Base-by-base conservation (phyloP, 1,140 invertebrate species). In the Drosophila tristis region DNA sequence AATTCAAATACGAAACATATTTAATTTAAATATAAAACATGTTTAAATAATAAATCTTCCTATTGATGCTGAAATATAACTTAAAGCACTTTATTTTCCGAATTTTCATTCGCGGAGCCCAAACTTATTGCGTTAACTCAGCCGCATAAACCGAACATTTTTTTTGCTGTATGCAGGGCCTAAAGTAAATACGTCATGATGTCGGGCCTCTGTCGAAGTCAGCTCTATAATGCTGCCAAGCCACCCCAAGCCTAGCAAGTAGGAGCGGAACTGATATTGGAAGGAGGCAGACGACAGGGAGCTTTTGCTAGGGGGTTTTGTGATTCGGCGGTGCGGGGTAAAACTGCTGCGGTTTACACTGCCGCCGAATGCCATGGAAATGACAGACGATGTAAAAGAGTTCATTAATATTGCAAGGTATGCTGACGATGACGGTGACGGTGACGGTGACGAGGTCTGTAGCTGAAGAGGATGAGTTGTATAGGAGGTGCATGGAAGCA, bases 341-440 rank as follows among this genome's bases (percentile, higher is more conserved):
- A 39, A 51, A 26, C 44, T 42, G 50, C 71, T 75, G 72, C 55
- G 72, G 72, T 74, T 75, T 59, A 58, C 71, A 57, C 29, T 49
- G 60, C 70, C 74, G 23, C 43, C 78, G 79, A 82, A 78, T 51
- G 58, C 68, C 47, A 65, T 81, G 82, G 74, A 78, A 87, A 87
- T 81, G 82, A 78, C 65, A 86, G 82, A 86, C 81, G 82, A 87
- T 81, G 78, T 87, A 87, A 87, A 87, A 87, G 82, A 87, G 82
- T 87, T 86, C 82, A 86, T 86, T 86, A 86, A 86, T 86, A 82
- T 87, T 86, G 82, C 78, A 86, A 76, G 82, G 70, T 87, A 80
- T 58, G 67, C 78, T 60, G 59, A 65, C 78, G 79, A 72, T 70
- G 63, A 62, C 54, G 64, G 58, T n/a, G 57, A 55, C 43, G 43